A percentile compares a stretch with the other conserved stretches of the same genome.
These are phyloP conservation scores for Empidonax traillii DNA, from an alignment of 2,113 vertebrate species.

Conservation along the genomic window DNA sequence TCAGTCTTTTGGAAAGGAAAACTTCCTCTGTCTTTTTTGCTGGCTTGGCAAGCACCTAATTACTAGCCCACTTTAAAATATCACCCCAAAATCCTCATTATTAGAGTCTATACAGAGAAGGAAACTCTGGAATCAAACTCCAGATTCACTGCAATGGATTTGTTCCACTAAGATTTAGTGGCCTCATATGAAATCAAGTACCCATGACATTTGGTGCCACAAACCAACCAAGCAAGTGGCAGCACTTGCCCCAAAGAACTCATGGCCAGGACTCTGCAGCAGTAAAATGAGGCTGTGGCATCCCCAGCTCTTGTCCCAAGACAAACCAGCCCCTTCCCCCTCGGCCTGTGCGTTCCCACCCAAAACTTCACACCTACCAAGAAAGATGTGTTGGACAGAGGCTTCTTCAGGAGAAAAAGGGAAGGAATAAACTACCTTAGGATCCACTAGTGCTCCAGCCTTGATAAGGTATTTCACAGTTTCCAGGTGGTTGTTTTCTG, in stretches of 20 bases:
- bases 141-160: neutral
- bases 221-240: neutral
- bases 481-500: constrained; percentile 92
- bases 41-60: constrained; percentile 9
- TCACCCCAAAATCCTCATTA: constrained; percentile 13
- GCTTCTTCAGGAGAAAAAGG: neutral
- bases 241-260: neutral
- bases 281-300: neutral
- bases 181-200: neutral
- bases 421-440: constrained; percentile 79
- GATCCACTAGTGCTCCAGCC: constrained; percentile 87
- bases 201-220: too few species aligned
- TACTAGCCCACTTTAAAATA: neutral
- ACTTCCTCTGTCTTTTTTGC: neutral
- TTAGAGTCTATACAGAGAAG: neutral
- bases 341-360: neutral
- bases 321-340: neutral
- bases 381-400: neutral
- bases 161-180: too few species aligned
- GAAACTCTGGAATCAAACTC: neutral
- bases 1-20: neutral
- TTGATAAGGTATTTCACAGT: constrained; percentile 94
- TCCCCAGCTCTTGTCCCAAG: neutral
- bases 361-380: neutral
- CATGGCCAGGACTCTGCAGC: neutral